Base-by-base conservation (phyloP, 2,797 vertebrate species). In the Triplophysa yarkandensis region DNA sequence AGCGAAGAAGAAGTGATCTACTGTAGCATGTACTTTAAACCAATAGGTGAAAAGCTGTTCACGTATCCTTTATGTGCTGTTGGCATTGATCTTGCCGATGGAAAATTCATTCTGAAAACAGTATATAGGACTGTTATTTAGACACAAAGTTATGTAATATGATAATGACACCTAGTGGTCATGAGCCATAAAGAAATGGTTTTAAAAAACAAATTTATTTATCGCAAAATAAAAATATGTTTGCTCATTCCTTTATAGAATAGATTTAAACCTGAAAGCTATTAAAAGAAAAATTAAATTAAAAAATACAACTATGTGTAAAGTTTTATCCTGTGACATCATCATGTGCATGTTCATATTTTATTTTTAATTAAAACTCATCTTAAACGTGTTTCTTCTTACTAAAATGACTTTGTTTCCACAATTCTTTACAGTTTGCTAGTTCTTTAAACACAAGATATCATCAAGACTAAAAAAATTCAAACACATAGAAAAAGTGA, bases 11-110 rank as follows among this genome's bases (percentile, higher is more conserved):
- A 77, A 68, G 74, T 86, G 73, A 81, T 90, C 60, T 97, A 96
- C 82, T 92, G 94, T 87, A 95, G 84, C 62, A 25, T 98, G 81
- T 94, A 94, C 88, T 98, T 98, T 91, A 93, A 83, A 77, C 89
- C 86, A 39, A 84, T 95, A 58, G 91, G 92, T 73, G 88, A 92
- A 71, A 91, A 81, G 16, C 85, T 92, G 71, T 97, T 98, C 83
- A 95, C 94, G 75, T 97, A 96, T 96, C 94, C 92, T 93, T 80
- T 76, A 34, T 2, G 8, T 57, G 14, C 54, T 30, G 16, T 30
- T 16, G 5, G 16, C 4, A 30, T 60, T 34, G 17, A 6, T 39
- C 19, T 11, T n/a, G n/a, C n/a, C n/a, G n/a, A n/a, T n/a, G n/a
- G 9, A 4, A 50, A 19, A 10, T 27, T 8, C 2, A 60, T 17